Percentiles rank a stretch among this genome's conserved stretches.
These are phyloP conservation scores for Charina bottae DNA, from an alignment of 2,113 vertebrate genomes.

Conservation along the genomic window DNA sequence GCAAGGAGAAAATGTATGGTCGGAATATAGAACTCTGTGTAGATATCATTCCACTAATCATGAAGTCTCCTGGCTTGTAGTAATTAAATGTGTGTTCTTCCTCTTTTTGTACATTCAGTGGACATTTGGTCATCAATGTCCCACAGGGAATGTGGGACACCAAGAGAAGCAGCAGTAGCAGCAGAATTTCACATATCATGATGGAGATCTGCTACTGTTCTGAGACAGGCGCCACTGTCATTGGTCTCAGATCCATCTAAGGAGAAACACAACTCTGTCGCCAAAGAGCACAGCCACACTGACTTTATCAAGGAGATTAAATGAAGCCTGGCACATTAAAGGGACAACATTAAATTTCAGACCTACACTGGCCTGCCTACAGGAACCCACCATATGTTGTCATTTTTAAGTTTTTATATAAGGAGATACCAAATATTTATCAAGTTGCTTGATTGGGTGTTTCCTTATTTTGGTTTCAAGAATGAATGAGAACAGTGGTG, in stretches of 20 bases:
- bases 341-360: not conserved
- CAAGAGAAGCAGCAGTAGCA: not conserved
- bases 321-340: not conserved
- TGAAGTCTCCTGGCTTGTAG: not conserved
- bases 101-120: not conserved
- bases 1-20: not conserved
- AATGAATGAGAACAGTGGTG: not conserved
- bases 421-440: not conserved
- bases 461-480: not conserved
- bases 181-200: not conserved
- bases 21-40: not conserved
- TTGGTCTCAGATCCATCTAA: not conserved
- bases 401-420: not conserved
- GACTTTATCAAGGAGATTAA: not conserved
- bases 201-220: not conserved
- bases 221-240: not conserved
- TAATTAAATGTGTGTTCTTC: not conserved
- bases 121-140: not conserved
- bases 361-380: not conserved
- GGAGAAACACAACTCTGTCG: not conserved
- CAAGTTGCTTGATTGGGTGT: not conserved
- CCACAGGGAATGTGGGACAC: not conserved
- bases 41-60: not conserved
- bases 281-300: not conserved
- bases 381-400: not conserved